These are phyloP conservation scores for Trachelus stipa DNA, from an alignment of 2,888 invertebrate species.

Conservation along the genomic window DNA sequence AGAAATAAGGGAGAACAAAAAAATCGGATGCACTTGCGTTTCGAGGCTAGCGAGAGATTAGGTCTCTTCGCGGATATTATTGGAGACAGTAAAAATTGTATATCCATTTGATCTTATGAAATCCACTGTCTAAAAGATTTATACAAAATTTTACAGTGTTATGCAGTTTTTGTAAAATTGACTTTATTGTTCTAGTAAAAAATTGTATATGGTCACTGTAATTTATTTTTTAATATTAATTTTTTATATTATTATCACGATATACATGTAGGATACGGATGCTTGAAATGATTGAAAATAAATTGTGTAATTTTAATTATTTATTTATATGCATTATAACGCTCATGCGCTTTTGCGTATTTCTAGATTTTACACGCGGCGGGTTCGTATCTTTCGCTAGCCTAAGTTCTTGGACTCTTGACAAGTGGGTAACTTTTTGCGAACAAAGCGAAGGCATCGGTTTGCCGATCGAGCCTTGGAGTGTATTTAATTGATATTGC, in stretches of 20 bases:
- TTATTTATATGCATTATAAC: not conserved
- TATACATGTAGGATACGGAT: not conserved
- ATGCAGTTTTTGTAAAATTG: not conserved
- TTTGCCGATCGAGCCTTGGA: constrained; percentile 21
- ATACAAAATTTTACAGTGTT: not conserved
- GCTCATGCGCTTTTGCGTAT: not conserved
- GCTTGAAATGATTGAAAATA: not conserved
- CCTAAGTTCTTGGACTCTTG: not conserved
- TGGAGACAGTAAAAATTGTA: not conserved
- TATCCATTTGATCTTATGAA: not conserved
- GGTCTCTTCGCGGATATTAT: not conserved
- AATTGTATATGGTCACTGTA: not conserved
- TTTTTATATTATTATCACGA: not conserved
- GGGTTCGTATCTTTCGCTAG: not conserved
- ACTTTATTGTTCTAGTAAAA: not conserved
- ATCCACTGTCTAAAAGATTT: not conserved
- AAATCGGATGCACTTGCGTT: constrained; percentile 36
- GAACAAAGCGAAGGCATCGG: constrained; percentile 26
- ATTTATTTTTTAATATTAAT: not conserved
- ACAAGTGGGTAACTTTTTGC: constrained; percentile 31
- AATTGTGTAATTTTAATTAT: not conserved
- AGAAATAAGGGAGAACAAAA: constrained; percentile 36
- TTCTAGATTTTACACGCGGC: not conserved
- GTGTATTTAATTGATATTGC: constrained; percentile 59
- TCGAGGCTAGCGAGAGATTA: constrained; percentile 30